Percentiles rank a stretch among this genome's conserved stretches.
Evolutionary conservation across 2,888 invertebrate genomes (phyloP).

Genomic region (Eretmocerus hayati): DNA sequence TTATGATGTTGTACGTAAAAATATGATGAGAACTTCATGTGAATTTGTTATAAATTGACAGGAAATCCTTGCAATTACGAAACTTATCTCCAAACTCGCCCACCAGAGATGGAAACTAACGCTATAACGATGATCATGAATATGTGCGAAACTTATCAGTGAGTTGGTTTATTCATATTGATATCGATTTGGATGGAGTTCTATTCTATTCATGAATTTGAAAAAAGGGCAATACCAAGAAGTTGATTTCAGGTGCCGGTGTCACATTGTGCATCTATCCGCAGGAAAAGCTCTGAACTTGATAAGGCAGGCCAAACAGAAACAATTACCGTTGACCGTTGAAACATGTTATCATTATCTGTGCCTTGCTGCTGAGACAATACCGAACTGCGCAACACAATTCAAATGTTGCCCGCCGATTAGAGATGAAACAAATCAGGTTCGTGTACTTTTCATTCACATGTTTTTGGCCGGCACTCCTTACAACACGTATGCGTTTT

Average conservation of each 20-base stretch:
- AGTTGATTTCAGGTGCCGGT: constrained; percentile 50
- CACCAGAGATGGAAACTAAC: constrained; percentile 60
- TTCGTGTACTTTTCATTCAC: too few species aligned
- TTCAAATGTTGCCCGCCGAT: constrained; percentile 71
- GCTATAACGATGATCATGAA: constrained; percentile 57
- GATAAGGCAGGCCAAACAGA: constrained; percentile 51
- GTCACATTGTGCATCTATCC: constrained; percentile 66
- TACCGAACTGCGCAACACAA: constrained; percentile 59
- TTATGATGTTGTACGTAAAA: too few species aligned
- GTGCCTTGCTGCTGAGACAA: constrained; percentile 56
- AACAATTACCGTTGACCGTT: constrained; percentile 56
- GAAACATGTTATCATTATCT: constrained; percentile 73
- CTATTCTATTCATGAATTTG: too few species aligned
- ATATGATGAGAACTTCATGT: too few species aligned
- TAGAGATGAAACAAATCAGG: constrained; percentile 56
- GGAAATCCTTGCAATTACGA: constrained; percentile 55
- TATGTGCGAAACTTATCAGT: constrained; percentile 55
- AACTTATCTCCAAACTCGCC: constrained; percentile 59
- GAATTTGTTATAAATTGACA: too few species aligned
- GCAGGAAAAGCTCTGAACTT: constrained; percentile 55
- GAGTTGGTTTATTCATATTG: constrained; percentile 24
- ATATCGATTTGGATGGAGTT: constrained; percentile 1
- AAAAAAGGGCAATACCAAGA: too few species aligned
- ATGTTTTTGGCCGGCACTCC: too few species aligned
- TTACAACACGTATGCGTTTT: too few species aligned